Conservation (phyloP, 2,888 invertebrate species). For the Leucophenga montana region DNA sequence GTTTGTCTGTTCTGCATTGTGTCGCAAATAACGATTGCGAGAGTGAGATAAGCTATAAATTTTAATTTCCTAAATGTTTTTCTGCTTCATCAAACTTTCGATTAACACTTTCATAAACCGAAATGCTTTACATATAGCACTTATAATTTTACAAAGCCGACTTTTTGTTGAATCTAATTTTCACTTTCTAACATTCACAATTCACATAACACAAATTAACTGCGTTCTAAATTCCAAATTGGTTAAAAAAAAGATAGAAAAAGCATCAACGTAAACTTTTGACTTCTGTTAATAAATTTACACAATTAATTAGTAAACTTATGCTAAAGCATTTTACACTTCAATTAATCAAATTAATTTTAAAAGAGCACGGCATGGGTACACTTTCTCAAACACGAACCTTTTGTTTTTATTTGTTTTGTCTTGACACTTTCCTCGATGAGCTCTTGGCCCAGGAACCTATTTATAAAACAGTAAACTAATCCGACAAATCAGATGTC, state of each 20-base stretch:
- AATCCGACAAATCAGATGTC: conserved; percentile 48
- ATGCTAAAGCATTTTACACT: conserved; percentile 48
- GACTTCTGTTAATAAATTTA: conserved; percentile 17
- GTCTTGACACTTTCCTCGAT: not conserved
- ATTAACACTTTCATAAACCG: no score
- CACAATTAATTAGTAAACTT: conserved; percentile 27
- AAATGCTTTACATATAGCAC: no score
- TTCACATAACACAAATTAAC: not conserved
- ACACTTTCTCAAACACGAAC: not conserved
- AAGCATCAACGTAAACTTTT: conserved; percentile 2
- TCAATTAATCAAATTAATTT: conserved; percentile 48
- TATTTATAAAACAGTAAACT: conserved; percentile 30
- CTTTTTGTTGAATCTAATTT: no score
- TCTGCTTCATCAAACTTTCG: no score
- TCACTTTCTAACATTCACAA: not conserved
- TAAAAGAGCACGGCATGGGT: not conserved
- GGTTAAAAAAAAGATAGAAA: conserved; percentile 42
- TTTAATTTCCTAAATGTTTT: no score
- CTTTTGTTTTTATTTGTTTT: not conserved
- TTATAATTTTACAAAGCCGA: no score
- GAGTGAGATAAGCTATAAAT: no score
- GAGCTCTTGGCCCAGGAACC: not conserved
- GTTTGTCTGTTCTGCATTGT: no score
- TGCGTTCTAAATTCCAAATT: conserved; percentile 34
- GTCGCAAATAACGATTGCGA: no score